Evolutionary conservation across 2,113 vertebrate species (phyloP).

Genomic region (Mirza zaza): DNA sequence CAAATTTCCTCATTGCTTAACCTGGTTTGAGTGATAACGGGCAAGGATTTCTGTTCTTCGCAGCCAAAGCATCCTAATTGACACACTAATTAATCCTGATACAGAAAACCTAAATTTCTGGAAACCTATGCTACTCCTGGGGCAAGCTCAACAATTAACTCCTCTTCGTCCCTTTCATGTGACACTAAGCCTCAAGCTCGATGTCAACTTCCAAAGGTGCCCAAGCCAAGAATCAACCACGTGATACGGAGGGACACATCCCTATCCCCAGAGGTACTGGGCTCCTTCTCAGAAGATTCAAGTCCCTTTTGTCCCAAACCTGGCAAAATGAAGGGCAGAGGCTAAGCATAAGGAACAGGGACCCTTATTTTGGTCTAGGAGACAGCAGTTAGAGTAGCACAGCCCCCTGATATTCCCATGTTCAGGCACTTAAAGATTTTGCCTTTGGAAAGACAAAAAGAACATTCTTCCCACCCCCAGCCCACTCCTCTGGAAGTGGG

Average conservation of each 20-base stretch:
- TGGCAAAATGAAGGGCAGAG: neutral
- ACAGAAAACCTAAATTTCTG: neutral
- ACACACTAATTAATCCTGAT: neutral
- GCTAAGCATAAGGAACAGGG: neutral
- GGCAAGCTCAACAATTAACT: neutral
- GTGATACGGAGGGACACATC: neutral
- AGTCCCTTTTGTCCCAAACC: neutral
- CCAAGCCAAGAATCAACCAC: neutral
- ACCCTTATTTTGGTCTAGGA: neutral
- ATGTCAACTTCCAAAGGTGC: neutral
- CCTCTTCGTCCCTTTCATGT: neutral
- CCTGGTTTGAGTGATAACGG: neutral
- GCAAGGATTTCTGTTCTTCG: neutral
- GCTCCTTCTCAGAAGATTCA: neutral
- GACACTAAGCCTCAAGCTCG: neutral
- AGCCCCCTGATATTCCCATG: neutral
- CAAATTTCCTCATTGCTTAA: neutral
- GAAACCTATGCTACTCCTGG: neutral
- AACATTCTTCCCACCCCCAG: accelerated
- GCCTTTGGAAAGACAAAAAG: neutral
- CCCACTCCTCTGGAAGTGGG: neutral
- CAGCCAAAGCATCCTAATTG: neutral
- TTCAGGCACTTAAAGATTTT: neutral
- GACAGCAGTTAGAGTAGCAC: neutral
- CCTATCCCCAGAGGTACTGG: neutral